Evolutionary conservation across 2,113 vertebrate species (phyloP).

Genomic region (Motacilla tschutschensis): DNA sequence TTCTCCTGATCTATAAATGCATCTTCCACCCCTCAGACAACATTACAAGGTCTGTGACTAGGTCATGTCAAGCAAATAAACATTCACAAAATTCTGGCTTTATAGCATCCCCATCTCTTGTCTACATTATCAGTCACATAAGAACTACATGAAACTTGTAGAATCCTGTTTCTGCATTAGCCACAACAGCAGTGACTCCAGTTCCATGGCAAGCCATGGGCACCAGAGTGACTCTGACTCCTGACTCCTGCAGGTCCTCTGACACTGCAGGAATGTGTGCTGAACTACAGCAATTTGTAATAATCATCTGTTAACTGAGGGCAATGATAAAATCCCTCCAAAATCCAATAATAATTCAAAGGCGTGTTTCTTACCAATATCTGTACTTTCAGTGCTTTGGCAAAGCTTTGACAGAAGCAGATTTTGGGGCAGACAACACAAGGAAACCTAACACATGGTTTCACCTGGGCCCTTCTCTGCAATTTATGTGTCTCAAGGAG

Average conservation of each 20-base stretch:
- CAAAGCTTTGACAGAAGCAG: neutral
- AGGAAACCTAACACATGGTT: neutral
- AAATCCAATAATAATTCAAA: neutral
- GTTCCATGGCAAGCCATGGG: fast-evolving
- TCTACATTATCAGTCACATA: neutral
- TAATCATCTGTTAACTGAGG: neutral
- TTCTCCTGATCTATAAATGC: neutral
- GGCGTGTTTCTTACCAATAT: neutral
- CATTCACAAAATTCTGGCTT: neutral
- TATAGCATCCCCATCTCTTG: neutral
- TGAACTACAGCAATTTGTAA: neutral
- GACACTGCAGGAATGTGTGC: fast-evolving
- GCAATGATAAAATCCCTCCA: neutral
- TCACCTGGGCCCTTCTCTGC: neutral
- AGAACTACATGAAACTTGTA: neutral
- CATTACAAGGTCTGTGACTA: neutral
- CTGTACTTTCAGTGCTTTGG: neutral
- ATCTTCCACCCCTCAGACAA: neutral
- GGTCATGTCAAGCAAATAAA: neutral
- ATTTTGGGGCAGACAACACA: neutral
- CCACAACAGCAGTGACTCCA: neutral
- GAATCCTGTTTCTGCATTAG: neutral
- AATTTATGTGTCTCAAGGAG: neutral
- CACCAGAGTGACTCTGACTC: neutral
- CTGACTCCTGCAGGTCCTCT: neutral